These are phyloP conservation scores for Halichoeres trimaculatus DNA, from an alignment of 2,113 vertebrate genomes.

Conservation along the genomic window DNA sequence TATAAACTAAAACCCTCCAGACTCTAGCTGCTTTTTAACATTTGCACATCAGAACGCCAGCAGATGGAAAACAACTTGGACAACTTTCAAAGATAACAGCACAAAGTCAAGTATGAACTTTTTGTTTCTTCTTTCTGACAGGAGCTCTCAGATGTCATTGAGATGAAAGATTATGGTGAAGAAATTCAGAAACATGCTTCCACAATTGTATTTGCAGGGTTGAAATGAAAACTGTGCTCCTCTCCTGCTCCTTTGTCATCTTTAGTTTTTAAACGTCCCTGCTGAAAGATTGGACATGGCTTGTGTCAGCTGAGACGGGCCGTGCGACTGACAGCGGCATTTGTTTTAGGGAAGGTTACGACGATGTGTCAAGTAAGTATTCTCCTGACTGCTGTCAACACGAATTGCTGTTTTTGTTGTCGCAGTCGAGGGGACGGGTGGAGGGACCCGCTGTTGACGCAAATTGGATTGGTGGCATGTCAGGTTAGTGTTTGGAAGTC, in stretches of 20 bases:
- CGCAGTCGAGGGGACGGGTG: constrained; percentile 33
- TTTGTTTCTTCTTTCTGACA: background rate
- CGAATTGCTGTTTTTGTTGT: constrained; percentile 64
- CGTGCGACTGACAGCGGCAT: constrained; percentile 68
- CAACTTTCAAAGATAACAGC: background rate
- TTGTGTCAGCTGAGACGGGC: constrained; percentile 51
- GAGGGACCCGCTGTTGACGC: constrained; percentile 57
- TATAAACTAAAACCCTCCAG: background rate
- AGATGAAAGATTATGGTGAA: background rate
- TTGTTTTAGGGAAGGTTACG: constrained; percentile 78
- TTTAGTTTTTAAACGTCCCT: constrained; percentile 40
- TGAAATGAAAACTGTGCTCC: constrained; percentile 25
- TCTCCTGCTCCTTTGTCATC: constrained; percentile 50
- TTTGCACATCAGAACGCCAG: constrained; percentile 6
- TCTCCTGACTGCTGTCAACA: constrained; percentile 74
- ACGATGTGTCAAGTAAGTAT: constrained; percentile 71
- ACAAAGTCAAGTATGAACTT: background rate
- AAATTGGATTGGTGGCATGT: constrained; percentile 77
- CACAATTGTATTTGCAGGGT: constrained; percentile 12
- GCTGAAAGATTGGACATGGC: constrained; percentile 57
- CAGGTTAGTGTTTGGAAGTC: constrained; percentile 64
- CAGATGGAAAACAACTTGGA: background rate
- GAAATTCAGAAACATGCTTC: constrained; percentile 18
- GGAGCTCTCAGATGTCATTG: background rate
- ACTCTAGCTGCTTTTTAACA: background rate